A percentile compares a stretch with the other conserved stretches of the same genome.
Evolutionary conservation across 2,797 vertebrate species (phyloP).

Genomic region (Salarias fasciatus): DNA sequence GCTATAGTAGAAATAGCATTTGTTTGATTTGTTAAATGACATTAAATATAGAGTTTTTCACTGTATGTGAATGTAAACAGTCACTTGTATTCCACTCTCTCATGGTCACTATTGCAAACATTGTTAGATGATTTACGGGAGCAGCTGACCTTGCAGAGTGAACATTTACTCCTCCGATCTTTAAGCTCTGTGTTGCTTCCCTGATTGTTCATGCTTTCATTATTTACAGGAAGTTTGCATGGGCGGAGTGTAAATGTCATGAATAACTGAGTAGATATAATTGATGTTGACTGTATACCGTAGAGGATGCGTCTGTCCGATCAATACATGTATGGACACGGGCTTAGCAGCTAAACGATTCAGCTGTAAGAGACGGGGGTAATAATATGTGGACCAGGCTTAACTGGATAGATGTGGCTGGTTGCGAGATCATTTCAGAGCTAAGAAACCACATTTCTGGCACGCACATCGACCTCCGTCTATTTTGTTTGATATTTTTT

Average conservation of each 20-base stretch:
- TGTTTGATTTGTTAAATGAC: not conserved
- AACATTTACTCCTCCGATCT: constrained; percentile 30
- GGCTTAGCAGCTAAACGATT: constrained; percentile 8
- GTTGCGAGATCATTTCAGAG: constrained; percentile 9
- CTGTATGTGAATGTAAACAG: constrained; percentile 38
- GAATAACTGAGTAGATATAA: constrained; percentile 42
- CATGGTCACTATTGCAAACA: constrained; percentile 5
- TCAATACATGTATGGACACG: constrained; percentile 42
- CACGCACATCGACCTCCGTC: not conserved
- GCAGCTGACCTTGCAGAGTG: constrained; percentile 38
- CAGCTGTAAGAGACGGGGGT: constrained; percentile 16
- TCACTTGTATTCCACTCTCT: constrained; percentile 16
- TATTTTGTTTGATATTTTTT: constrained; percentile 2
- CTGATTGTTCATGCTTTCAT: constrained; percentile 23
- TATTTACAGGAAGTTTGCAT: constrained; percentile 35
- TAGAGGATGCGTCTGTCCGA: constrained; percentile 25
- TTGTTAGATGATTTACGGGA: constrained; percentile 6
- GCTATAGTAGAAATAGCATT: too few relatives aligned
- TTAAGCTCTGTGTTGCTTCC: constrained; percentile 5
- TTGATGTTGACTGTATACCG: constrained; percentile 23
- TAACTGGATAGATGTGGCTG: not conserved
- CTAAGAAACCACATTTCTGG: constrained; percentile 5
- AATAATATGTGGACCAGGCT: constrained; percentile 1
- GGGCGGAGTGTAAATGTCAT: constrained; percentile 20
- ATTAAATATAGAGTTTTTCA: too few relatives aligned